Evolutionary conservation across 2,888 invertebrate genomes (phyloP), one percentile per base, ranked within the genome.

Genomic region (Bombylius major): DNA sequence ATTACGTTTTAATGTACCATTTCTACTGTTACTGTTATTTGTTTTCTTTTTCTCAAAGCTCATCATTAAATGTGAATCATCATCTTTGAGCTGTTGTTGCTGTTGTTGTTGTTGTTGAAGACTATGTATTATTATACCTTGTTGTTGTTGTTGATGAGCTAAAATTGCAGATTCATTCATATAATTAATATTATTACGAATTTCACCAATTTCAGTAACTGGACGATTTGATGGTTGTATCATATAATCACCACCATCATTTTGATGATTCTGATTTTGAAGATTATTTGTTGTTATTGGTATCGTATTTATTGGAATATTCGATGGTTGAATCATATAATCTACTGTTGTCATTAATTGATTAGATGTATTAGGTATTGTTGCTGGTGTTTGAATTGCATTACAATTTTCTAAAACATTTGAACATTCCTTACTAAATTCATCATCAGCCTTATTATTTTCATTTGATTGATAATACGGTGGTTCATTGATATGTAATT

Each of bases 261-360:
- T 36, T 42, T 42, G 39, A 42, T 11, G 5, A 45, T 14, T 45
- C 42, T 34, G 48, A 34, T 34, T 32, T 44, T 14, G 33, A 23
- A 23, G 23, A 23, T 23, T 23, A 23, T 23, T 23, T 1, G 23
- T 23, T 1, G 23, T 23, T 2, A 23, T 23, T 23, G 23, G 23
- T 23, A 23, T 23, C 14, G n/a, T 36, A 5, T 75, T 75, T 4
- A 82, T 79, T 65, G 82, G 82, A 53, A 80, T 79, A 63, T 82
- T 82, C 1, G 82, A 81, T 2, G 82, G 82, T 63, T 82, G 82
- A 53, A 82, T 70, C 49, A 82, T 72, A 60, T 82, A 82, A 63
- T 82, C 82, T 23, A 23, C 23, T 23, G 23, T 23, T 23, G 23
- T 23, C 23, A 23, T 23, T 59, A 58, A 54, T 49, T 71, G 68